Evolutionary conservation across 2,888 invertebrate species (phyloP), one percentile per base, ranked within the genome.

Genomic region (Melanostoma mellinum): DNA sequence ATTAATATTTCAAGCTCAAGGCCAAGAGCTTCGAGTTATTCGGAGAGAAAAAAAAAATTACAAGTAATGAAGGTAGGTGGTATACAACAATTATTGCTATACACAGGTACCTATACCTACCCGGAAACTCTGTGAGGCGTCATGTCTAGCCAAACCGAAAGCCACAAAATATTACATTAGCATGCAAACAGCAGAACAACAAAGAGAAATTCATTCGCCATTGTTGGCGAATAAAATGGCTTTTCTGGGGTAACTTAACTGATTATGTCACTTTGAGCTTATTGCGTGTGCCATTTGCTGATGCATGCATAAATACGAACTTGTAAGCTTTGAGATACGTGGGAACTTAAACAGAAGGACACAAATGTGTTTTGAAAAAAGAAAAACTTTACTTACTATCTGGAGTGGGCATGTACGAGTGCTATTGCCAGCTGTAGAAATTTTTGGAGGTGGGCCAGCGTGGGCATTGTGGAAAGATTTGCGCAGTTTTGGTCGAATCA

Each of bases 391-490:
- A 91, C 91, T 91, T 88, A 91, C 91, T 74, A 91, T 89, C 78
- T 88, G 89, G 61, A 91, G 74, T 2, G 91, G 91, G 81, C 91
- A 91, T 73, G 87, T 88, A 74, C 90, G 88, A 53, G 86, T 85
- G 48, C 86, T 86, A 72, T 87, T 87, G 6, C 82, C 53, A 33
- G 84, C 63, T 20, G 76, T 86, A 6, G 20, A 20, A 1, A 20
- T 20, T 20, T 20, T 20, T 20, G 55, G 73, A 2, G 58, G 72
- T 32, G 85, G 77, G 58, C 75, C 82, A 40, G 79, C 60, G n/a
- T 75, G 75, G 0, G 81, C 72, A 35, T 76, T 76, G 63, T 85
- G 72, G 20, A 60, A 88, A 20, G 77, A 82, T 38, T 85, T 87
- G 48, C 88, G 86, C 69, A 89, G 81, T 86, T 90, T 90, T 71